Evolutionary conservation across 1,140 invertebrate species (phyloP).

Genomic region (Neodiprion pinetum): DNA sequence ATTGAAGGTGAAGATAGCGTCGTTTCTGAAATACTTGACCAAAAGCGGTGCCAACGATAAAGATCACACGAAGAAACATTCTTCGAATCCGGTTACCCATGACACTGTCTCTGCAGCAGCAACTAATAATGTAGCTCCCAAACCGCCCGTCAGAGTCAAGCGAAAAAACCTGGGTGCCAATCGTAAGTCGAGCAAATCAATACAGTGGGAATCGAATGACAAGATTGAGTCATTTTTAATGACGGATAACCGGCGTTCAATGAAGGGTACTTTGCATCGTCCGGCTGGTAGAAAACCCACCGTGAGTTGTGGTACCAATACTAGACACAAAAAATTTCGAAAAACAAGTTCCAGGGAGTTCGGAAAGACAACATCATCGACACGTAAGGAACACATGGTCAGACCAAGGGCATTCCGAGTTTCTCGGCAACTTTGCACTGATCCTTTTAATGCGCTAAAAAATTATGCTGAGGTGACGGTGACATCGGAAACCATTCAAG

Average conservation of each 20-base stretch:
- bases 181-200: not conserved
- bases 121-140: not conserved
- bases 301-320: not conserved
- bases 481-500: not conserved
- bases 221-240: no score
- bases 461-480: not conserved
- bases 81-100: not conserved
- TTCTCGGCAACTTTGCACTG: not conserved
- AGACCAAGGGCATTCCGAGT: not conserved
- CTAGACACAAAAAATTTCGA: not conserved
- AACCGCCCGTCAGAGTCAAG: not conserved
- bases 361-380: not conserved
- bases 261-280: not conserved
- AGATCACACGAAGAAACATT: not conserved
- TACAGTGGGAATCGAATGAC: not conserved
- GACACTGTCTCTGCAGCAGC: not conserved
- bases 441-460: not conserved
- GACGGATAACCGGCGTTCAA: no score
- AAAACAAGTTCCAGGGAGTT: not conserved
- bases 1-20: not conserved
- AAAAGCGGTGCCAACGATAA: not conserved
- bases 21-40: not conserved
- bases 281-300: not conserved
- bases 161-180: not conserved
- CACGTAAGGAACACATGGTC: not conserved